Percentiles rank a stretch among this genome's conserved stretches.
phyloP scores from a whole-genome alignment of 1,140 invertebrate genomes.

The Trichomalopsis sarcophagae region DNA sequence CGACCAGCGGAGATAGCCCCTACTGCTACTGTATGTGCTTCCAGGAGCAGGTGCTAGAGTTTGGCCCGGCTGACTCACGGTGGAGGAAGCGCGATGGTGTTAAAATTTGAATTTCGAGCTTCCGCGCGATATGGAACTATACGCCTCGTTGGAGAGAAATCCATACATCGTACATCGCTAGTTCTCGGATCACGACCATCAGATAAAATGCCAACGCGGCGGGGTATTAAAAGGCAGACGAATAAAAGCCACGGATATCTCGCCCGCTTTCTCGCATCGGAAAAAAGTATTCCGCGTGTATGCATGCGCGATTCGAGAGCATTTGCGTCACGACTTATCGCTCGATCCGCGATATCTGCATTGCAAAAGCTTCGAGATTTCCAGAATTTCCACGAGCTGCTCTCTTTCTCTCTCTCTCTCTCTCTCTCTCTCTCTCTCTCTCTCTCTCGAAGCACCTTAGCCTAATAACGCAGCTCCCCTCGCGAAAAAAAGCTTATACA shows the following conservation, averaged over 20 bases:
- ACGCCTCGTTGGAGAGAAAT: neutral
- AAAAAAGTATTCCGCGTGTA: neutral
- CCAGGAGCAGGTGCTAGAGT: neutral
- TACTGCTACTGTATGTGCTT: neutral
- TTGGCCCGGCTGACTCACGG: neutral
- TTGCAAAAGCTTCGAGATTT: neutral
- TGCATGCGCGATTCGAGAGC: neutral
- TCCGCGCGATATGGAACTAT: neutral
- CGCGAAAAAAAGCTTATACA: slow-evolving; percentile 12
- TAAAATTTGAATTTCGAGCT: neutral
- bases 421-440: neutral
- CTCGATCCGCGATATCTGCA: too few relatives aligned
- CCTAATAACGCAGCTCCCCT: neutral
- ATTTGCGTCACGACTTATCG: too few relatives aligned
- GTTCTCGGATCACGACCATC: neutral
- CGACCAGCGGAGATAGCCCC: neutral
- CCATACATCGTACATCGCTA: neutral
- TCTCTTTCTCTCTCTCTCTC: neutral
- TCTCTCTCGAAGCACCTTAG: neutral
- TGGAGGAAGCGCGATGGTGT: neutral
- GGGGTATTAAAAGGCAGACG: neutral
- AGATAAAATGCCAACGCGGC: neutral
- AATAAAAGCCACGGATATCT: neutral
- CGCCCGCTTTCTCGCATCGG: neutral
- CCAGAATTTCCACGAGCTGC: neutral